Conservation (phyloP, 2,888 invertebrate genomes). For the Bhutanitis thaidina region DNA sequence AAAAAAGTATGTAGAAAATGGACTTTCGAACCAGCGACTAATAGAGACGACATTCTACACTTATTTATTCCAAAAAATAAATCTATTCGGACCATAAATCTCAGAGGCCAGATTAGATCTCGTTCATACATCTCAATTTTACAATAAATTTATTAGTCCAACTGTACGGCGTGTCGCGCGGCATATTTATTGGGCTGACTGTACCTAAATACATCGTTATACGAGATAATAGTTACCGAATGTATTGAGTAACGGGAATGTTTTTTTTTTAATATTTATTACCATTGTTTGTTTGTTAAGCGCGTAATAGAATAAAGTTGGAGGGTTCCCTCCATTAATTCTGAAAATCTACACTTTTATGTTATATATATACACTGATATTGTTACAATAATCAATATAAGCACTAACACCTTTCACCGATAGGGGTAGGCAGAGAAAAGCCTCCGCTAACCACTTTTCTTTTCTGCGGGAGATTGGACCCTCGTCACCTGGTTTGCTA, state of each 20-base stretch:
- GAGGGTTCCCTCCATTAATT: conserved; percentile 25
- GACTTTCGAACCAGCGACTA: conserved; percentile 25
- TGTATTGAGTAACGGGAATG: conserved; percentile 58
- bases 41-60: conserved; percentile 36
- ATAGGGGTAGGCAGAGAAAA: no score
- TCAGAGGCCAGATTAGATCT: conserved; percentile 66
- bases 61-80: conserved; percentile 41
- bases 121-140: conserved; percentile 71
- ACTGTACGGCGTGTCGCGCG: conserved; percentile 30
- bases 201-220: conserved; percentile 71
- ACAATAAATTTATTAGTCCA: conserved; percentile 65
- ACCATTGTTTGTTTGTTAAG: conserved; percentile 33
- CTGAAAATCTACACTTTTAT: no score
- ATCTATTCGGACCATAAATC: conserved; percentile 70
- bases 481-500: no score
- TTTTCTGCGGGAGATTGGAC: no score
- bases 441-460: no score
- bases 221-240: conserved; percentile 54
- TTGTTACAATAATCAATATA: no score
- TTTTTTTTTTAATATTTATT: conserved; percentile 46
- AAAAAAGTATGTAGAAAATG: conserved; percentile 4
- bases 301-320: conserved; percentile 18
- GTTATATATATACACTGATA: no score
- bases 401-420: no score
- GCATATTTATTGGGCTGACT: conserved; percentile 60